Evolutionary conservation across 2,888 invertebrate species (phyloP).

Genomic region (Acleris emargana): DNA sequence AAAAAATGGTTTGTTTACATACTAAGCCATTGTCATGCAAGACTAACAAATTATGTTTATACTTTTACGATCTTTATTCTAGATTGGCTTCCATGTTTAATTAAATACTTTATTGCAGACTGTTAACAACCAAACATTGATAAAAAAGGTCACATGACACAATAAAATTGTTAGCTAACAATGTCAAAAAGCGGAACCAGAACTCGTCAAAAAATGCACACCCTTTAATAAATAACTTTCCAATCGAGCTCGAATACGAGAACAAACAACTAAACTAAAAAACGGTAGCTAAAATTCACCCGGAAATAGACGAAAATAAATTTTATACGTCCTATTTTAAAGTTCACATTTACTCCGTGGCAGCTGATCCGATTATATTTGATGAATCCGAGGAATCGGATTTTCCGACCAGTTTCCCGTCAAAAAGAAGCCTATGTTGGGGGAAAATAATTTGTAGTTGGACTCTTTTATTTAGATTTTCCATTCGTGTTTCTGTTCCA

Average conservation of each 20-base stretch:
- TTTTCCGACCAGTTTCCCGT: conserved; percentile 29
- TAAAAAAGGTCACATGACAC: no score
- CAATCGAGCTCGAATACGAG: conserved; percentile 14
- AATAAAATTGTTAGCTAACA: no score
- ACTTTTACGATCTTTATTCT: no score
- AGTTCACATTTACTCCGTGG: conserved; percentile 4
- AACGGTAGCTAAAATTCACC: neutral
- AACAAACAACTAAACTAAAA: conserved; percentile 17
- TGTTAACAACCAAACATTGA: no score
- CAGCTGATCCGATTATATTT: conserved; percentile 30
- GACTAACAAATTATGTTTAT: no score
- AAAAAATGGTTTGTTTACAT: no score
- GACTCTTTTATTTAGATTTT: no score
- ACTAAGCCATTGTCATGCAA: no score
- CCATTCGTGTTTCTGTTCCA: no score
- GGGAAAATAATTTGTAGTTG: conserved; percentile 1
- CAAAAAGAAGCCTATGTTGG: conserved; percentile 27
- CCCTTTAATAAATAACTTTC: conserved; percentile 17
- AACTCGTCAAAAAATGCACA: conserved; percentile 18
- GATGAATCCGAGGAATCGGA: conserved; percentile 31
- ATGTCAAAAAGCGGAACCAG: neutral
- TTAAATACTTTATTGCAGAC: no score
- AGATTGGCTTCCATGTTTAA: no score
- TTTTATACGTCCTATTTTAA: neutral
- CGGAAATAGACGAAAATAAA: neutral